These are phyloP conservation scores for Orthonychiurus folsomi DNA, from an alignment of 2,888 invertebrate genomes.

Conservation along the genomic window DNA sequence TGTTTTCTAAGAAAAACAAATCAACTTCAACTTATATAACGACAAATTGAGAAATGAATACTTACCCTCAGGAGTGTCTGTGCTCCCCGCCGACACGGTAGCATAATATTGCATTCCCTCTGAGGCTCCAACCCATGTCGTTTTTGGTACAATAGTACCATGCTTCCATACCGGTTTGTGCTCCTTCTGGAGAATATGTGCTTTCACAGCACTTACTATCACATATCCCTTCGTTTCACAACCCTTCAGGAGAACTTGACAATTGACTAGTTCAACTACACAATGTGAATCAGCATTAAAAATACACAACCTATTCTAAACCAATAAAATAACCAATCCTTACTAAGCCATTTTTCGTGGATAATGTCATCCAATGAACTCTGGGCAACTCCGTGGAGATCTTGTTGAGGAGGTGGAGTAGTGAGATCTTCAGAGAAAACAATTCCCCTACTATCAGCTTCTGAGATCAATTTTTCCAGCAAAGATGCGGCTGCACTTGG, in stretches of 20 bases:
- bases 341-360: conserved; percentile 89
- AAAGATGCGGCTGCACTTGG: conserved; percentile 58
- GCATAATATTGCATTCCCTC: conserved; percentile 99
- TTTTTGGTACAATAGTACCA: conserved; percentile 78
- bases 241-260: conserved; percentile 87
- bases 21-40: background rate
- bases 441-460: conserved; percentile 80
- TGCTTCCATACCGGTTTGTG: conserved; percentile 84
- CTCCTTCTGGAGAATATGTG: conserved; percentile 80
- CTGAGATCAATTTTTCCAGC: conserved; percentile 83
- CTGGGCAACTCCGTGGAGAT: conserved; percentile 73
- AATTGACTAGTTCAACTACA: conserved; percentile 77
- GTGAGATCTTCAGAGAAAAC: conserved; percentile 93
- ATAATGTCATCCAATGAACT: conserved; percentile 84
- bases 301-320: background rate
- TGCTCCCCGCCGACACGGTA: conserved; percentile 66
- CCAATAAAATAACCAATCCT: conserved; percentile 42
- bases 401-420: conserved; percentile 63
- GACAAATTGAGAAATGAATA: background rate
- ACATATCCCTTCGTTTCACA: conserved; percentile 96
- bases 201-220: conserved; percentile 90
- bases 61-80: conserved; percentile 28
- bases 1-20: conserved; percentile 57
- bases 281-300: background rate
- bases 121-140: conserved; percentile 88